Conservation (phyloP, 2,888 invertebrate species). For the Furcula furcula region DNA sequence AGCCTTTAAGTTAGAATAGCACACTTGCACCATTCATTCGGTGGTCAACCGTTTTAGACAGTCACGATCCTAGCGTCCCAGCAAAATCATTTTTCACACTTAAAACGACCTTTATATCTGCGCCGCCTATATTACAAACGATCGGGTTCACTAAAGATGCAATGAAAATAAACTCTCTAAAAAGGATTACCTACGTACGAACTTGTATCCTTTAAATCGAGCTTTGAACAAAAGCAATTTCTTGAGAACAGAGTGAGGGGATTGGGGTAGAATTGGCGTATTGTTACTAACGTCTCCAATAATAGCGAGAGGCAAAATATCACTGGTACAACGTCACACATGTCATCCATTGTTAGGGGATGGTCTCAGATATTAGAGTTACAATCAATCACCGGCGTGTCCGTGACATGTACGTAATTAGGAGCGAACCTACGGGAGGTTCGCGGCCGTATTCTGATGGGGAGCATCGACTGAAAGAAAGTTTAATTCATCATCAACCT, state of each 20-base stretch:
- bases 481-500: too few species aligned
- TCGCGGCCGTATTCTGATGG: conserved; percentile 36
- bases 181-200: conserved; percentile 17
- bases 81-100: neutral
- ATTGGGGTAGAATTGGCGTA: conserved; percentile 25
- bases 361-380: conserved; percentile 73
- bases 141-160: neutral
- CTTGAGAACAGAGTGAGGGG: conserved; percentile 28
- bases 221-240: conserved; percentile 29
- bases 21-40: too few species aligned
- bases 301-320: conserved; percentile 40
- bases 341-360: conserved; percentile 60
- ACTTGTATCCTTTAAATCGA: conserved; percentile 14
- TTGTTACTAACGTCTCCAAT: conserved; percentile 26
- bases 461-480: too few species aligned
- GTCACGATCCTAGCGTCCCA: too few species aligned
- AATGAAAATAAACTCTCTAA: conserved; percentile 10
- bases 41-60: too few species aligned
- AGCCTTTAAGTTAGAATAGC: too few species aligned
- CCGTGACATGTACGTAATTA: conserved; percentile 75
- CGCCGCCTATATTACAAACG: neutral
- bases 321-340: conserved; percentile 49
- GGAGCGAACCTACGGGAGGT: conserved; percentile 49
- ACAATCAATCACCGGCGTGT: conserved; percentile 76
- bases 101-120: neutral